Conservation (phyloP, 2,113 vertebrate species). For the Oreochromis aureus region DNA sequence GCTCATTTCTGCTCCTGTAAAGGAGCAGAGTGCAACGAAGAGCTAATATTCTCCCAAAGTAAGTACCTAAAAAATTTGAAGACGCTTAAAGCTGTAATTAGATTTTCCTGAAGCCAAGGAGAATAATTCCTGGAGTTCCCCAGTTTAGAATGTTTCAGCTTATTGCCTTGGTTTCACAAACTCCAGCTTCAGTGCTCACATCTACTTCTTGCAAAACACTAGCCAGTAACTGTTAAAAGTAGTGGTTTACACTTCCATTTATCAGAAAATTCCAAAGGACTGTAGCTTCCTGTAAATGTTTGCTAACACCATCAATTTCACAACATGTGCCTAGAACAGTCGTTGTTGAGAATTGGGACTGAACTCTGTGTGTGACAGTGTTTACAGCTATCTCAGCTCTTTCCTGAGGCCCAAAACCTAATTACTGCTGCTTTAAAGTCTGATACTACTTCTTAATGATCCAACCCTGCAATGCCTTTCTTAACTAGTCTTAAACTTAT, state of each 20-base stretch:
- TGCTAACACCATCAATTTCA: not conserved
- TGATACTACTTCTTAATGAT: not conserved
- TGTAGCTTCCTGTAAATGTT: not conserved
- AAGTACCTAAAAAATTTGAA: conserved; percentile 19
- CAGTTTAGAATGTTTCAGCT: not conserved
- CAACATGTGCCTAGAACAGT: not conserved
- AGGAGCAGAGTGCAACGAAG: conserved; percentile 81
- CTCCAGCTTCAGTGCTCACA: not conserved
- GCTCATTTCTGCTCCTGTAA: conserved; percentile 87
- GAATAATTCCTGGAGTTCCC: not conserved
- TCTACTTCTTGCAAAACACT: not conserved
- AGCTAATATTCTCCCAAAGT: conserved; percentile 77
- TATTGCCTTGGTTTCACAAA: not conserved
- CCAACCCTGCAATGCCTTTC: not conserved
- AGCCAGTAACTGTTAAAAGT: not conserved
- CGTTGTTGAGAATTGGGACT: not conserved
- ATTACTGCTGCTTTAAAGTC: not conserved
- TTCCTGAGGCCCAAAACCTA: not conserved
- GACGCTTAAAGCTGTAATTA: not conserved
- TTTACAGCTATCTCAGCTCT: not conserved
- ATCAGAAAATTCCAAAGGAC: not conserved
- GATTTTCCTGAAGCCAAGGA: not conserved
- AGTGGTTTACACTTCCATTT: not conserved
- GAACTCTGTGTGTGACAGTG: not conserved
- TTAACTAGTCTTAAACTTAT: not conserved